These are phyloP conservation scores for Acrocephalus kingi DNA, from an alignment of 2,113 vertebrate genomes.

Conservation along the genomic window DNA sequence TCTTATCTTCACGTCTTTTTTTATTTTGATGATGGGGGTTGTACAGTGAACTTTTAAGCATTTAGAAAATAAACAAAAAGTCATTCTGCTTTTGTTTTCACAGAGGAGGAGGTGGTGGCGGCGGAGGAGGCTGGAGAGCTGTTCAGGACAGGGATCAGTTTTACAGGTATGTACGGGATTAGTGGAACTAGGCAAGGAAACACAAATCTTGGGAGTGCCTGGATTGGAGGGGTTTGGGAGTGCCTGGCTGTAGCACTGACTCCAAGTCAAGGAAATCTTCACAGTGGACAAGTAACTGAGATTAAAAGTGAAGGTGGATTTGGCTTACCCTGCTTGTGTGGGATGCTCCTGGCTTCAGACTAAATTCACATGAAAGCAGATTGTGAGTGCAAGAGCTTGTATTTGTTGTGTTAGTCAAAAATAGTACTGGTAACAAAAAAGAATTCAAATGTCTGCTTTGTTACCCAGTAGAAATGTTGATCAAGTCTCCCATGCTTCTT, in stretches of 20 bases:
- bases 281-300: neutral
- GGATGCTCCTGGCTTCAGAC: neutral
- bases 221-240: neutral
- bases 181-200: neutral
- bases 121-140: constrained; percentile 82
- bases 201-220: neutral
- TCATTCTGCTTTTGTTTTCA: neutral
- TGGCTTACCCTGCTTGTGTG: neutral
- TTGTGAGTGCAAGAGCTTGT: neutral
- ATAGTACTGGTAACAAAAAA: neutral
- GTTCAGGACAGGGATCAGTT: constrained; percentile 83
- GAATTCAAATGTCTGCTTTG: neutral
- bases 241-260: neutral
- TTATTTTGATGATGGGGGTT: neutral
- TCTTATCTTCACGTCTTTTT: neutral
- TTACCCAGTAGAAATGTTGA: neutral
- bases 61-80: neutral
- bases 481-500: neutral
- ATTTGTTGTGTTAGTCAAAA: neutral
- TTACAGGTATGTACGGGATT: constrained; percentile 70
- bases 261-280: neutral
- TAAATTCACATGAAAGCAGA: neutral
- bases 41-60: neutral
- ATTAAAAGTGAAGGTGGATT: neutral
- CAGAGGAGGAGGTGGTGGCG: constrained; percentile 76